Evolutionary conservation across 1,140 invertebrate genomes (phyloP).

Genomic region (Tetramorium simillimum): DNA sequence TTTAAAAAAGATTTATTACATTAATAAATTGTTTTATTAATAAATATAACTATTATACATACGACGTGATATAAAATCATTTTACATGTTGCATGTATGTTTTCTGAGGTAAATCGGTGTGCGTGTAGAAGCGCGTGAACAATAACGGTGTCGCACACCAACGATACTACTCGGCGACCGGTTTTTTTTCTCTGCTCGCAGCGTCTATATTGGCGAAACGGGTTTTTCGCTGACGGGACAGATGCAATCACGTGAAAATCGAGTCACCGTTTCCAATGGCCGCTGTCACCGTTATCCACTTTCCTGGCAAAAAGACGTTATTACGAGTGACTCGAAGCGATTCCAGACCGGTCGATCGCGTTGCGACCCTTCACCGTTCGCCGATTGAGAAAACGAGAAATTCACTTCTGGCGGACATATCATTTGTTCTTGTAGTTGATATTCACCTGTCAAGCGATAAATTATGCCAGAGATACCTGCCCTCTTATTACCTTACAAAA

Average conservation of each 20-base stretch:
- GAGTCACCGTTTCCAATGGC: slow-evolving; percentile 21
- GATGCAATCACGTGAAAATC: slow-evolving; percentile 53
- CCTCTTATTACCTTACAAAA: not conserved
- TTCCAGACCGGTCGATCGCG: slow-evolving; percentile 27
- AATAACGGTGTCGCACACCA: not conserved
- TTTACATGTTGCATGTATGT: not conserved
- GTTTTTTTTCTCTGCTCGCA: not conserved
- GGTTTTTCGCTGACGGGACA: slow-evolving; percentile 31
- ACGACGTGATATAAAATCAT: not conserved
- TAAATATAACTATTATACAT: not conserved
- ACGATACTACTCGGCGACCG: not conserved
- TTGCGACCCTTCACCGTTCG: slow-evolving; percentile 33
- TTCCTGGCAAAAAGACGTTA: slow-evolving; percentile 31
- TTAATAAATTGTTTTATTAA: not conserved
- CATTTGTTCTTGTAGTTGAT: not conserved
- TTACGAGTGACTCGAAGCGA: slow-evolving; percentile 38
- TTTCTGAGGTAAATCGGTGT: not conserved
- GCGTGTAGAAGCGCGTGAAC: not conserved
- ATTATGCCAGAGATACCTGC: not conserved
- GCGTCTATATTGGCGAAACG: slow-evolving; percentile 12
- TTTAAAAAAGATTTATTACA: not conserved
- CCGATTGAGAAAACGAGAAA: slow-evolving; percentile 47
- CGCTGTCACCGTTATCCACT: slow-evolving; percentile 33
- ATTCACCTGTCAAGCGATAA: not conserved
- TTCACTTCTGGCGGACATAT: slow-evolving; percentile 11